Evolutionary conservation across 2,113 vertebrate species (phyloP).

Genomic region (Illadopsis cleaveri): DNA sequence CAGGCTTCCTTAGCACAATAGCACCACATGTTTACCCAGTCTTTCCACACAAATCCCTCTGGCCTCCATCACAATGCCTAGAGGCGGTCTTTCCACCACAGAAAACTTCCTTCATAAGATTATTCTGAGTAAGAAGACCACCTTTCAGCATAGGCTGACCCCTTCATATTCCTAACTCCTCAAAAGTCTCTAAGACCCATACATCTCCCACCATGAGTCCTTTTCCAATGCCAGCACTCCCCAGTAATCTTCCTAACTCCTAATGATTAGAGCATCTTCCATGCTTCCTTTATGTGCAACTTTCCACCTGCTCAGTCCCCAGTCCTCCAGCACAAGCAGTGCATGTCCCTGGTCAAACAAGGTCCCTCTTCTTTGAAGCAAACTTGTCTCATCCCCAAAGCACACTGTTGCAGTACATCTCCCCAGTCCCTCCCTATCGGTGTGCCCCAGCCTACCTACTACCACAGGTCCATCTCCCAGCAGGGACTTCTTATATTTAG

Average conservation of each 20-base stretch:
- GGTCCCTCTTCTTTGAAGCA: neutral
- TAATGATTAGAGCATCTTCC: neutral
- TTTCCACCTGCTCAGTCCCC: neutral
- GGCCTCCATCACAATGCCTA: neutral
- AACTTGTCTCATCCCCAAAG: neutral
- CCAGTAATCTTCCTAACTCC: neutral
- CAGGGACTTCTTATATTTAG: slow-evolving; percentile 82
- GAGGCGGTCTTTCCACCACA: neutral
- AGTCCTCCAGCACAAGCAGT: neutral
- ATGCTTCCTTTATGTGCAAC: neutral
- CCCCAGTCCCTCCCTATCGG: neutral
- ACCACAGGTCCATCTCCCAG: slow-evolving; percentile 78
- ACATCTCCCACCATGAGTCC: neutral
- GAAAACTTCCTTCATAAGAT: neutral
- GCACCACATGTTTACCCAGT: neutral
- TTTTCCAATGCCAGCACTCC: neutral
- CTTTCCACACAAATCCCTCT: neutral
- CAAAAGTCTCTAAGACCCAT: neutral
- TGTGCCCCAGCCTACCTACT: slow-evolving; percentile 64
- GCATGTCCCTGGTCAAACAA: neutral
- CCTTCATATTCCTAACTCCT: neutral
- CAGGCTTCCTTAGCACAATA: neutral
- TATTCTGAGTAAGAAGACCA: neutral
- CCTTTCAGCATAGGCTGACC: neutral
- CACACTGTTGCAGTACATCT: neutral